These are phyloP conservation scores for Palythoa caribaeorum DNA, from an alignment of 92 coral and sea anemone species.

Conservation along the genomic window DNA sequence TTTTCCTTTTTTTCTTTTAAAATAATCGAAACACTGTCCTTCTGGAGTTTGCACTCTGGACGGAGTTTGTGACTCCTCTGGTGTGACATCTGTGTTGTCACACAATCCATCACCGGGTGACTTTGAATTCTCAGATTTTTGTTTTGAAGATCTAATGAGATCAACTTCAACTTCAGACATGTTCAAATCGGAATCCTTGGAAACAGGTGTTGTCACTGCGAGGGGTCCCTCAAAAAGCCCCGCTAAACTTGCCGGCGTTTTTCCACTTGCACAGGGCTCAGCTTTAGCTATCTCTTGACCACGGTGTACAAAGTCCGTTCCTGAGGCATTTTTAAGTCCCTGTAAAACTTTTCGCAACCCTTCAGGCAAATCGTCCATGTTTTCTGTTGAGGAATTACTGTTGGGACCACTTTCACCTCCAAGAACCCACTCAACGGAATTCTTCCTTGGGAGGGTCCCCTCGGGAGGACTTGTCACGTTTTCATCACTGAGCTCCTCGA, in stretches of 20 bases:
- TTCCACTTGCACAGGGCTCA: background rate
- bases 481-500: conserved; percentile 34
- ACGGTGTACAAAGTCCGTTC: conserved; percentile 18
- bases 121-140: background rate
- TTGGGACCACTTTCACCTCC: background rate
- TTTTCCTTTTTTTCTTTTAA: background rate
- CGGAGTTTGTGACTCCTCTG: background rate
- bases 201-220: background rate
- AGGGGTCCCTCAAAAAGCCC: conserved; percentile 22
- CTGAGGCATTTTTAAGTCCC: conserved; percentile 16
- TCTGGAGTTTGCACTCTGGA: background rate
- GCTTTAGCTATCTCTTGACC: background rate
- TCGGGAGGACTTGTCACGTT: background rate
- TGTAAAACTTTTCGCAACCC: conserved; percentile 29
- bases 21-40: background rate
- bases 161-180: background rate
- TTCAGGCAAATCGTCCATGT: conserved; percentile 35
- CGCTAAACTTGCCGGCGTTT: conserved; percentile 34
- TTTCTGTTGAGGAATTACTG: conserved; percentile 14
- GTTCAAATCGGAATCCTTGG: background rate
- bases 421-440: background rate
- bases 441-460: background rate
- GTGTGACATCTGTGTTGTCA: background rate
- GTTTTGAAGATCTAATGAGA: background rate
- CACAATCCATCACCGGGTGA: background rate